Conservation (phyloP, 2,113 vertebrate species). For the Plecturocebus donacophilus region DNA sequence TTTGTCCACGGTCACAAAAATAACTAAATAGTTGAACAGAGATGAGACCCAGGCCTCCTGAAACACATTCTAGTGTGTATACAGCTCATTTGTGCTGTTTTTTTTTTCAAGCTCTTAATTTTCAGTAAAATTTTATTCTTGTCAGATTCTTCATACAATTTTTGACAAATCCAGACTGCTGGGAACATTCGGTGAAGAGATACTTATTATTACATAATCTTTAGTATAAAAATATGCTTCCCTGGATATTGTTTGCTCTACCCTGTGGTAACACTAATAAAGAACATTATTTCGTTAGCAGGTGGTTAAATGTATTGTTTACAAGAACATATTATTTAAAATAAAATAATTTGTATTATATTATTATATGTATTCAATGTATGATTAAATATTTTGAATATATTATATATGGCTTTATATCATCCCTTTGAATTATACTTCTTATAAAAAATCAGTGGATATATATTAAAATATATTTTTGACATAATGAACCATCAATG, state of each 20-base stretch:
- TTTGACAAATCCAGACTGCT: not conserved
- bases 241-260: not conserved
- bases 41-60: not conserved
- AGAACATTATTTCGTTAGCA: not conserved
- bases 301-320: conserved; percentile 16
- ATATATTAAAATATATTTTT: not conserved
- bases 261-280: not conserved
- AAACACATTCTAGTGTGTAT: not conserved
- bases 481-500: conserved; percentile 38
- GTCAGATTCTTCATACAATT: not conserved
- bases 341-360: not conserved
- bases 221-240: not conserved
- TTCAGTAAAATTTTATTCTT: not conserved
- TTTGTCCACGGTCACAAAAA: not conserved
- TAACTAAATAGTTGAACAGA: not conserved
- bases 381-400: not conserved
- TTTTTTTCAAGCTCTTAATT: not conserved
- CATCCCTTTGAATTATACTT: conserved; percentile 20
- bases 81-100: not conserved
- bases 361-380: not conserved
- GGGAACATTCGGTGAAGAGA: not conserved
- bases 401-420: not conserved
- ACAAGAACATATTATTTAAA: not conserved
- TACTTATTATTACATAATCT: not conserved
- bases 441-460: conserved; percentile 27